phyloP scores from a whole-genome alignment of 2,888 invertebrate species.

The Cecidostiba fungosa region DNA sequence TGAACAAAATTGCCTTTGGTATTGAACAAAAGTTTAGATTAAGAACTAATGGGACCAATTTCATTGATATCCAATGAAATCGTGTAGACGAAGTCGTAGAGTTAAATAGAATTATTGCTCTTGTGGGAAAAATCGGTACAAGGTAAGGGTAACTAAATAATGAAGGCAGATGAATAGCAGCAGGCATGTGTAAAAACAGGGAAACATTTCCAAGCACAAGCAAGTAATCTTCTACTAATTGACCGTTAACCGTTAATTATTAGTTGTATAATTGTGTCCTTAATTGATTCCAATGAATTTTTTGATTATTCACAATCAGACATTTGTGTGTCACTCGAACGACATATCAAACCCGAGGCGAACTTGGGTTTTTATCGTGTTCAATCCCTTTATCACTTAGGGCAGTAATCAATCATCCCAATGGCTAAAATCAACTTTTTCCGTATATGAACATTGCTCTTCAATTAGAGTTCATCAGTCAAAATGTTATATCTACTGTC shows the following conservation, averaged over 20 bases:
- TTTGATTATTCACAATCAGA: slow-evolving; percentile 51
- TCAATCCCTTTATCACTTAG: neutral
- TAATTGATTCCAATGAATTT: slow-evolving; percentile 66
- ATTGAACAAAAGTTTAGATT: neutral
- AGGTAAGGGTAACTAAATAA: slow-evolving; percentile 45
- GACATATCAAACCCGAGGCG: slow-evolving; percentile 1
- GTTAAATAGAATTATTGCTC: slow-evolving; percentile 6
- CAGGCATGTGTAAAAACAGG: slow-evolving; percentile 60
- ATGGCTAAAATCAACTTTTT: neutral
- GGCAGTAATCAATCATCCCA: neutral
- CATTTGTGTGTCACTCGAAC: slow-evolving; percentile 33
- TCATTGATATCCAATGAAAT: slow-evolving; percentile 43
- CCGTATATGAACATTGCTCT: no score
- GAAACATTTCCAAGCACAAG: slow-evolving; percentile 74
- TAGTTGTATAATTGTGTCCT: slow-evolving; percentile 78
- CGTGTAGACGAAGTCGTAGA: no score
- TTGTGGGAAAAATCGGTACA: slow-evolving; percentile 10
- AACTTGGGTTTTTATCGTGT: neutral
- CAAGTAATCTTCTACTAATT: slow-evolving; percentile 65
- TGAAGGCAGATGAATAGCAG: slow-evolving; percentile 54
- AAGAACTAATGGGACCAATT: neutral
- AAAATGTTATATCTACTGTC: no score
- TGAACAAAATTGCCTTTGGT: neutral
- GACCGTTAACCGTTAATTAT: slow-evolving; percentile 65
- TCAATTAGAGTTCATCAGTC: no score